Conservation (phyloP, 2,888 invertebrate genomes). For the Leptothorax acervorum region DNA sequence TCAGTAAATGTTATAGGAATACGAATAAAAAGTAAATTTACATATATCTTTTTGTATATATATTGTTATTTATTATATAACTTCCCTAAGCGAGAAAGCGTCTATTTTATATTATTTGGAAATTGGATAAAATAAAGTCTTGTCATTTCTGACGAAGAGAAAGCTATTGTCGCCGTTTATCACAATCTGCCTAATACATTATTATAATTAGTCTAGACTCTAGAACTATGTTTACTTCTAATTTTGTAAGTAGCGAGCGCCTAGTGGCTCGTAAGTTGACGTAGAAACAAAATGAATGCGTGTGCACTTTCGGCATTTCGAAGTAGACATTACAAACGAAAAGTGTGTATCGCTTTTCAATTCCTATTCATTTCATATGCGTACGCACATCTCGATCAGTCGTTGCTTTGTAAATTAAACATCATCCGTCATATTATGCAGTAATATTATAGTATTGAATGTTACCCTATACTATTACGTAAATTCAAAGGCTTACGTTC, state of each 20-base stretch:
- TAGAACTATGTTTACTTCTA: conserved; percentile 46
- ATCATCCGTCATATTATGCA: conserved; percentile 2
- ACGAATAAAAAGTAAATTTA: not conserved
- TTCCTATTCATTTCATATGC: conserved; percentile 41
- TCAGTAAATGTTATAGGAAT: not conserved
- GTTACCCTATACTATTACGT: conserved; percentile 19
- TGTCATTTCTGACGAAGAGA: conserved; percentile 44
- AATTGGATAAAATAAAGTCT: conserved; percentile 26
- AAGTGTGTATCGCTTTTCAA: conserved; percentile 14
- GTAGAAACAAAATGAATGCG: conserved; percentile 38
- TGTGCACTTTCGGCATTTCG: conserved; percentile 29
- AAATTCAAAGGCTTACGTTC: conserved; percentile 39
- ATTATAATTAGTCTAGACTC: conserved; percentile 49
- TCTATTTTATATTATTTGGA: not conserved
- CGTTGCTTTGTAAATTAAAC: conserved; percentile 52
- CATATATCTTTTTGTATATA: not conserved
- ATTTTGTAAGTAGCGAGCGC: conserved; percentile 29
- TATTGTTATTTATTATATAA: conserved; percentile 13
- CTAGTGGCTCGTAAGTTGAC: conserved; percentile 31
- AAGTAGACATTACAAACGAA: conserved; percentile 30
- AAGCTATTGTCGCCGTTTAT: conserved; percentile 56
- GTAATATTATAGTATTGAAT: conserved; percentile 29
- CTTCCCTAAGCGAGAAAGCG: not conserved
- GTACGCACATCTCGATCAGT: conserved; percentile 39
- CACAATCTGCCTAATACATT: conserved; percentile 53